Evolutionary conservation across 2,797 vertebrate species (phyloP), one percentile per base, ranked within the genome.

Genomic region (Setipinna tenuifilis): DNA sequence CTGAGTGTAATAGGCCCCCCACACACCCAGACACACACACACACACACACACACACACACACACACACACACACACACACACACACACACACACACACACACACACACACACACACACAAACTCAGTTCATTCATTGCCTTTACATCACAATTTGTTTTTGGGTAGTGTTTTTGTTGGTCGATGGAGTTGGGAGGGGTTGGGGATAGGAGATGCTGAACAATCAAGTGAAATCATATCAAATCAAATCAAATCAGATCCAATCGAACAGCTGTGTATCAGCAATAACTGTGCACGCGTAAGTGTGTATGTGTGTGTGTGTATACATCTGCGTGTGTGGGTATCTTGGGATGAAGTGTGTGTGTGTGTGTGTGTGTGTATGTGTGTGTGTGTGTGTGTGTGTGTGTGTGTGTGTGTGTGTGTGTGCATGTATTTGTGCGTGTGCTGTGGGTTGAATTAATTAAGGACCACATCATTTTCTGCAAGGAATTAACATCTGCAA

Each of bases 231-330:
- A 41, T 41, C 35, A 41, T 41, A 41, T 41, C 59, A 84, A 85
- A 87, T 86, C 35, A 83, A 86, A 75, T 82, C 48, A 82, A 86
- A 75, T 81, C 59, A 83, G 83, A 85, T 85, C 84, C 81, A 25
- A 41, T 19, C 19, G 5, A 78, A 78, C 31, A 31, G 35, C 28
- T 17, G 35, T 41, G 16, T 3, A 71, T 71, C 25, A 78, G 31
- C 6, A 85, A 85, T 81, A 16, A 28, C 25, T 80, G 71, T 85
- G 80, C 6, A 14, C 85, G 28, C 65, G 59, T 41, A 16, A 0
- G 5, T 84, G 61, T 81, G 31, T 75, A 2, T 86, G 35, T 71
- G 31, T 82, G n/a, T 46, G 23, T 28, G 68, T 35, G 28, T 41
- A 31, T 1, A 54, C 6, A 80, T 61, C 21, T 78, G 82, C 78